Percentiles rank a stretch among this genome's conserved stretches.
These are phyloP conservation scores for Monodelphis domestica DNA, from an alignment of 2,797 vertebrate species.

Conservation along the genomic window DNA sequence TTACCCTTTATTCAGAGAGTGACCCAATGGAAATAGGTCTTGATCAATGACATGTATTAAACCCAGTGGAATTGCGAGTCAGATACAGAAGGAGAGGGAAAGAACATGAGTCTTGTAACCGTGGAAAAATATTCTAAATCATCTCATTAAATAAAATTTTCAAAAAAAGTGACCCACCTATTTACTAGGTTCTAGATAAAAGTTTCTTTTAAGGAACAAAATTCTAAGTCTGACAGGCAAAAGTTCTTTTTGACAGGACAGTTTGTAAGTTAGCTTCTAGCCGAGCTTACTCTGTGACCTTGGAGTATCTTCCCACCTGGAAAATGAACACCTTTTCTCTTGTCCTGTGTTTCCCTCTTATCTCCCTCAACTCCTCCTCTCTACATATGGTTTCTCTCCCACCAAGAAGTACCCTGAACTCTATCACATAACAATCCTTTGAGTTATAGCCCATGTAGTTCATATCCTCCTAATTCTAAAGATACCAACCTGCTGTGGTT, in stretches of 20 bases:
- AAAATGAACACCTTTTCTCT: neutral
- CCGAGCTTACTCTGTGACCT: neutral
- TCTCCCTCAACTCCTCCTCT: neutral
- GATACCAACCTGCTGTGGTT: neutral
- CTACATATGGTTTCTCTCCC: conserved; percentile 19
- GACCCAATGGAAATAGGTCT: no score
- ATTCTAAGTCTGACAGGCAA: neutral
- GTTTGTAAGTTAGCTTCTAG: no score
- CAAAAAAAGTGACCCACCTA: neutral
- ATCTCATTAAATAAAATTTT: no score
- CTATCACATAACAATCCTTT: neutral
- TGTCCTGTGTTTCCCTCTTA: neutral
- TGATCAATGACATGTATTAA: no score
- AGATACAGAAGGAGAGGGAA: no score
- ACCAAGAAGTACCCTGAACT: neutral
- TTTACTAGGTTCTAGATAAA: neutral
- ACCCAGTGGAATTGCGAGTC: no score
- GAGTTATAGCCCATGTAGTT: neutral
- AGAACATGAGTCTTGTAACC: no score
- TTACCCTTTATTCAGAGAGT: neutral
- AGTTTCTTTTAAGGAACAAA: neutral
- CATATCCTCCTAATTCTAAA: neutral
- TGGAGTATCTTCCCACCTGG: neutral
- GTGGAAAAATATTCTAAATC: no score
- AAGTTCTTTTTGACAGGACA: no score